Percentiles rank a stretch among this genome's conserved stretches.
Evolutionary conservation across 2,888 invertebrate genomes (phyloP).

Genomic region (Enchytraeus crypticus): DNA sequence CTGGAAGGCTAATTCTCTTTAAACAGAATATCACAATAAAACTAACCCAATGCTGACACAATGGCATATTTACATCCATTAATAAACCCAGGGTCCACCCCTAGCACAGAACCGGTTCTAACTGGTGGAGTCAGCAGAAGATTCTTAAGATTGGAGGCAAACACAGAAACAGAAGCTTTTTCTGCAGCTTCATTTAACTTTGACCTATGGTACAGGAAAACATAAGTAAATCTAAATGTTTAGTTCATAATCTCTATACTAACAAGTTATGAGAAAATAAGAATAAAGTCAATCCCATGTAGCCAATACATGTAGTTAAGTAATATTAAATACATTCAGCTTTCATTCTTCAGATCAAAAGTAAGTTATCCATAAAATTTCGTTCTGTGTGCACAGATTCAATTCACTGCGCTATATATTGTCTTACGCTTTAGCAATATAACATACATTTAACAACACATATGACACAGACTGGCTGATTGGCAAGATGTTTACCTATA

Average conservation of each 20-base stretch:
- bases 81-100: conserved; percentile 79
- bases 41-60: conserved; percentile 52
- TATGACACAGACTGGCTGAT: no score
- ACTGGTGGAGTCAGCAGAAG: conserved; percentile 71
- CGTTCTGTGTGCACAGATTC: no score
- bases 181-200: conserved; percentile 69
- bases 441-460: no score
- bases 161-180: conserved; percentile 73
- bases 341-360: no score
- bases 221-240: conserved; percentile 44
- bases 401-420: no score
- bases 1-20: no score
- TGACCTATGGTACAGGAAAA: conserved; percentile 55
- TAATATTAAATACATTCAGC: neutral
- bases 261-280: conserved; percentile 33
- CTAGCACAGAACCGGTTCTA: conserved; percentile 65
- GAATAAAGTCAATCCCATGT: neutral
- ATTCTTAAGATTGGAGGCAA: conserved; percentile 73
- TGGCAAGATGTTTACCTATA: no score
- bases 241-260: neutral
- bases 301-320: neutral
- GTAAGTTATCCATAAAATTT: no score
- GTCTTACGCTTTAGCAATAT: no score
- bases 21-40: no score
- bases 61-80: conserved; percentile 83